Percentiles rank a stretch among this genome's conserved stretches.
phyloP scores from a whole-genome alignment of 2,113 vertebrate species.

The Epinephelus cyanopodus region DNA sequence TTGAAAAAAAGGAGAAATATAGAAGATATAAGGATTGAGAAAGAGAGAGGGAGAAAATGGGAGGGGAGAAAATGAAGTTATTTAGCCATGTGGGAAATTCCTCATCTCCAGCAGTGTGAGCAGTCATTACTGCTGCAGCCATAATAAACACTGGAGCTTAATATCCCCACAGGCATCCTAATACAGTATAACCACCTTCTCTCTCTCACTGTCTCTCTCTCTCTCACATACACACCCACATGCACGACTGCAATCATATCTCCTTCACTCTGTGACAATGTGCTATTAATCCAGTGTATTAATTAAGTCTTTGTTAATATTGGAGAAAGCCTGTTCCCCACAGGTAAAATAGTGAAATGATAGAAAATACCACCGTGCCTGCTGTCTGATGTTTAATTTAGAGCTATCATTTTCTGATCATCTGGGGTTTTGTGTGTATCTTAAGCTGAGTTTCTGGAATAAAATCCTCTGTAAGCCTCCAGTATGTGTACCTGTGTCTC shows the following conservation, averaged over 20 bases:
- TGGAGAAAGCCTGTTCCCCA: slow-evolving; percentile 31
- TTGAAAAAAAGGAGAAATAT: slow-evolving; percentile 16
- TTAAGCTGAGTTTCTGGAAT: slow-evolving; percentile 8
- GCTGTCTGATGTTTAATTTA: slow-evolving; percentile 46
- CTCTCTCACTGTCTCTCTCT: not conserved
- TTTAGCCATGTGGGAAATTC: slow-evolving; percentile 78
- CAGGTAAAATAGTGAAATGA: slow-evolving; percentile 40
- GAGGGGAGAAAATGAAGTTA: slow-evolving; percentile 57
- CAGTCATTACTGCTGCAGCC: slow-evolving; percentile 72
- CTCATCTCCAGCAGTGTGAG: slow-evolving; percentile 74
- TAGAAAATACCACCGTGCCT: slow-evolving; percentile 27
- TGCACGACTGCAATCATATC: slow-evolving; percentile 27
- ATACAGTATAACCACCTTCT: slow-evolving; percentile 7
- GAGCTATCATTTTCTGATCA: slow-evolving; percentile 29
- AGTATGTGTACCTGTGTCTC: not conserved
- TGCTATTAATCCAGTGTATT: slow-evolving; percentile 58
- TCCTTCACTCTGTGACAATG: slow-evolving; percentile 42
- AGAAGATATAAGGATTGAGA: slow-evolving; percentile 14
- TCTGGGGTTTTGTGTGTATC: slow-evolving; percentile 28
- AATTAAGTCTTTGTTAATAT: slow-evolving; percentile 67
- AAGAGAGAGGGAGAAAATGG: slow-evolving; percentile 30
- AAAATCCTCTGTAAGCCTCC: slow-evolving; percentile 19
- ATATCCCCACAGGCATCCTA: slow-evolving; percentile 67
- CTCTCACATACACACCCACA: slow-evolving; percentile 18
- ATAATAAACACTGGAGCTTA: slow-evolving; percentile 78